Evolutionary conservation across 1,140 invertebrate genomes (phyloP).

Genomic region (Gonioctena quinquepunctata): DNA sequence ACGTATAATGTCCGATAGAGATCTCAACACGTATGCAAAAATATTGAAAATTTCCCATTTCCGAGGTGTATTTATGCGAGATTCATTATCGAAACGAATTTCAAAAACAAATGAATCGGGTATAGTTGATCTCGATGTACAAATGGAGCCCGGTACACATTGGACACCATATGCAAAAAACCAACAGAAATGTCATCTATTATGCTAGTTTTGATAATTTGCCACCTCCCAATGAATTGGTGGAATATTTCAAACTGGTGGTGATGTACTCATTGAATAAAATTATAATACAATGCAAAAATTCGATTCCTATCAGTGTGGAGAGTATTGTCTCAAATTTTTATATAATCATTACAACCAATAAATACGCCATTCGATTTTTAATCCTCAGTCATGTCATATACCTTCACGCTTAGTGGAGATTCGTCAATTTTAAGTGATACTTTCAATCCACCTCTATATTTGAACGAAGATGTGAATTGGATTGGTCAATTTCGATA

Average conservation of each 20-base stretch:
- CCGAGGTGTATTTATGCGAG: conserved; percentile 33
- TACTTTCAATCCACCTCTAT: not conserved
- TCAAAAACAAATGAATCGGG: conserved; percentile 45
- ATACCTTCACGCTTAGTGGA: not conserved
- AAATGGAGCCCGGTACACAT: conserved; percentile 45
- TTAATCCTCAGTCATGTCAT: conserved; percentile 1
- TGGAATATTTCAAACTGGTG: conserved; percentile 35
- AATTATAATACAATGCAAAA: conserved; percentile 33
- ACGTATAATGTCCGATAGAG: conserved; percentile 35
- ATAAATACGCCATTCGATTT: not conserved
- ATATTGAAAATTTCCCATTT: conserved; percentile 35
- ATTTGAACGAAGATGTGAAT: conserved; percentile 14
- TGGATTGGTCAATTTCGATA: conserved; percentile 24
- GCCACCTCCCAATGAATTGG: conserved; percentile 44
- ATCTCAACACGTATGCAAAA: conserved; percentile 35
- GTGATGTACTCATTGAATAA: conserved; percentile 23
- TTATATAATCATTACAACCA: conserved; percentile 22
- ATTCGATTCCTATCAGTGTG: not conserved
- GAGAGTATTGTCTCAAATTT: conserved; percentile 42
- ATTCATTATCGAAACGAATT: conserved; percentile 39
- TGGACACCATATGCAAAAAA: conserved; percentile 52
- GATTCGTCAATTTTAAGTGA: conserved; percentile 6
- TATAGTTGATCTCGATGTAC: conserved; percentile 49
- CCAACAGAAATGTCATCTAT: conserved; percentile 30
- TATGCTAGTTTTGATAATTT: conserved; percentile 50